These are phyloP conservation scores for Sesamia nonagrioides DNA, from an alignment of 1,140 invertebrate genomes.

Conservation along the genomic window DNA sequence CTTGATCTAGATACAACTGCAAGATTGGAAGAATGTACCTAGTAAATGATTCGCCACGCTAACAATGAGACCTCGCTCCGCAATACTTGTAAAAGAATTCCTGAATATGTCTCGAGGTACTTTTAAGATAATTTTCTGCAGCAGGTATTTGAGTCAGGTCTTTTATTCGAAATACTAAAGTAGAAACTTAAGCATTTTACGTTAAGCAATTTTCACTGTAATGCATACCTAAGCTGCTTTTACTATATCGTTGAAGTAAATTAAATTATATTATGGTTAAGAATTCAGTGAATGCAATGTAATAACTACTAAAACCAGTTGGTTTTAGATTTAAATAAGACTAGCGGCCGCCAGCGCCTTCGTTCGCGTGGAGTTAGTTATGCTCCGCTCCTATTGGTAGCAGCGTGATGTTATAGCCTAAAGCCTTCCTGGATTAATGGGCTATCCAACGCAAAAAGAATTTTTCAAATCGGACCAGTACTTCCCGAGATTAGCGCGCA, in stretches of 20 bases:
- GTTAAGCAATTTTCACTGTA: slow-evolving; percentile 12
- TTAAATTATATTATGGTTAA: background rate
- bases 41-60: slow-evolving; percentile 12
- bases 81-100: slow-evolving; percentile 28
- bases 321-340: too few species aligned
- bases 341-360: too few species aligned
- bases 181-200: slow-evolving; percentile 19
- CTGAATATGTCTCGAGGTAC: slow-evolving; percentile 35
- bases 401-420: too few species aligned
- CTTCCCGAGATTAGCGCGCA: too few species aligned
- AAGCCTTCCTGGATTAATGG: too few species aligned
- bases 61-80: slow-evolving; percentile 1
- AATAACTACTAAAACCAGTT: too few species aligned
- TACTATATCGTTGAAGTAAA: background rate
- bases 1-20: slow-evolving; percentile 9
- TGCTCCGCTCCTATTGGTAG: too few species aligned
- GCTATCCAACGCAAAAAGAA: too few species aligned
- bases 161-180: slow-evolving; percentile 29
- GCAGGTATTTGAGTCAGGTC: slow-evolving; percentile 25
- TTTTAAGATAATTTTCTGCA: slow-evolving; percentile 39
- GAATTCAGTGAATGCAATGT: background rate
- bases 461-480: too few species aligned
- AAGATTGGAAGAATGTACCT: background rate
- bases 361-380: too few species aligned
- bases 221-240: background rate